Percentiles rank a stretch among this genome's conserved stretches.
phyloP scores from a whole-genome alignment of 2,113 vertebrate species.

The Pagrus major region DNA sequence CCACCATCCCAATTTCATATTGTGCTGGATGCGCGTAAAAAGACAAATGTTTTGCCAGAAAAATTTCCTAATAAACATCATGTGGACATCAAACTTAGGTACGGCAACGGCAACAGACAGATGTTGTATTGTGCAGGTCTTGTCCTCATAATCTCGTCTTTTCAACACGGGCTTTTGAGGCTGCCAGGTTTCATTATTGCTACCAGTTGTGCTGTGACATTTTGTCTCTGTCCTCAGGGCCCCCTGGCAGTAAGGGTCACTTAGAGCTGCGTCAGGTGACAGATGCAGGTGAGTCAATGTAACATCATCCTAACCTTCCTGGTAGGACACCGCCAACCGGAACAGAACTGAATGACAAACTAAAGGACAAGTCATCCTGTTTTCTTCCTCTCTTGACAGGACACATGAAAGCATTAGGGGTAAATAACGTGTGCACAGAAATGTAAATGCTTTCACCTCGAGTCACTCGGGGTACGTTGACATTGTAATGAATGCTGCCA shows the following conservation, averaged over 20 bases:
- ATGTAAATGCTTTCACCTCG: slow-evolving; percentile 52
- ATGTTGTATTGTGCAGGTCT: neutral
- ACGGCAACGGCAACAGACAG: slow-evolving; percentile 4
- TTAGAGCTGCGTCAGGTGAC: slow-evolving; percentile 42
- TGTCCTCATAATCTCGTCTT: neutral
- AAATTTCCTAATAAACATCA: too few species aligned
- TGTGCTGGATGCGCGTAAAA: neutral
- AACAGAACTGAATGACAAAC: slow-evolving; percentile 45
- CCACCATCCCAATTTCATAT: too few species aligned
- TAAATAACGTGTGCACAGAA: slow-evolving; percentile 21
- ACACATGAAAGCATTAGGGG: slow-evolving; percentile 28
- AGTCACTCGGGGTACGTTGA: slow-evolving; percentile 43
- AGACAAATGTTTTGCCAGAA: too few species aligned
- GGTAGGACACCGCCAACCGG: slow-evolving; percentile 2
- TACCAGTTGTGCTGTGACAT: slow-evolving; percentile 29
- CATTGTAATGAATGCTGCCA: slow-evolving; percentile 57
- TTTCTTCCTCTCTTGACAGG: slow-evolving; percentile 14
- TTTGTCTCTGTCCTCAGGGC: slow-evolving; percentile 36
- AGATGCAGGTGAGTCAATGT: slow-evolving; percentile 10
- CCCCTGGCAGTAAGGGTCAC: slow-evolving; percentile 22
- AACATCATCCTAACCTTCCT: slow-evolving; percentile 30
- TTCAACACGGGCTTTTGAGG: neutral
- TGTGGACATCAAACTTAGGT: neutral
- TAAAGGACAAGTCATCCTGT: slow-evolving; percentile 47
- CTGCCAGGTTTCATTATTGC: slow-evolving; percentile 27